phyloP scores from a whole-genome alignment of 2,113 vertebrate species.

The Ophthalmolycus amberensis region DNA sequence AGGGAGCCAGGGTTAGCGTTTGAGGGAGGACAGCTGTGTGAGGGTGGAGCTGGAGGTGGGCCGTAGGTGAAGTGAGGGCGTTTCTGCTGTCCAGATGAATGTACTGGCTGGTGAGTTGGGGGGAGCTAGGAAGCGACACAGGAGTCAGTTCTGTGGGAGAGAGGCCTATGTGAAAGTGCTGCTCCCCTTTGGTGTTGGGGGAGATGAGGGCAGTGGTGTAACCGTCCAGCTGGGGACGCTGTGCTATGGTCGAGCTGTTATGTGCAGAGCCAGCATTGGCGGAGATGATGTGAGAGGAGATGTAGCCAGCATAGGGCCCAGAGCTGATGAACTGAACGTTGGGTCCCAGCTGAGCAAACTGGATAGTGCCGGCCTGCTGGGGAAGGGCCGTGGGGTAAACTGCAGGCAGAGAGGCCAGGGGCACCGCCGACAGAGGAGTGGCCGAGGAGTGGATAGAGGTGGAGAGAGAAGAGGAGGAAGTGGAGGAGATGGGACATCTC shows the following conservation, averaged over 20 bases:
- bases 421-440: conserved; percentile 84
- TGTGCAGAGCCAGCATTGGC: conserved; percentile 82
- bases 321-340: conserved; percentile 97
- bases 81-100: conserved; percentile 91
- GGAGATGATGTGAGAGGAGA: conserved; percentile 95
- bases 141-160: conserved; percentile 89
- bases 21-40: conserved; percentile 91
- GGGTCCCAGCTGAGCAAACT: conserved; percentile 93
- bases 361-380: conserved; percentile 90
- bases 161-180: conserved; percentile 90
- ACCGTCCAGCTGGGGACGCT: conserved; percentile 91
- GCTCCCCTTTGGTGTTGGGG: conserved; percentile 86
- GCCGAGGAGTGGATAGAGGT: conserved; percentile 64
- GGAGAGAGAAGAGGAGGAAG: conserved; percentile 66
- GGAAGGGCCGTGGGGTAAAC: conserved; percentile 89
- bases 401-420: conserved; percentile 89
- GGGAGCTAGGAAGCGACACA: conserved; percentile 85
- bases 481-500: conserved; percentile 82
- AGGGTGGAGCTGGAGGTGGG: conserved; percentile 91
- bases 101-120: conserved; percentile 90
- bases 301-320: conserved; percentile 94
- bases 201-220: conserved; percentile 92
- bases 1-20: conserved; percentile 91
- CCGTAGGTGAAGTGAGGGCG: conserved; percentile 84
- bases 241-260: conserved; percentile 83